phyloP scores from a whole-genome alignment of 37 sponge, comb jelly and placozoan genomes.

The Axinella damicornis region DNA sequence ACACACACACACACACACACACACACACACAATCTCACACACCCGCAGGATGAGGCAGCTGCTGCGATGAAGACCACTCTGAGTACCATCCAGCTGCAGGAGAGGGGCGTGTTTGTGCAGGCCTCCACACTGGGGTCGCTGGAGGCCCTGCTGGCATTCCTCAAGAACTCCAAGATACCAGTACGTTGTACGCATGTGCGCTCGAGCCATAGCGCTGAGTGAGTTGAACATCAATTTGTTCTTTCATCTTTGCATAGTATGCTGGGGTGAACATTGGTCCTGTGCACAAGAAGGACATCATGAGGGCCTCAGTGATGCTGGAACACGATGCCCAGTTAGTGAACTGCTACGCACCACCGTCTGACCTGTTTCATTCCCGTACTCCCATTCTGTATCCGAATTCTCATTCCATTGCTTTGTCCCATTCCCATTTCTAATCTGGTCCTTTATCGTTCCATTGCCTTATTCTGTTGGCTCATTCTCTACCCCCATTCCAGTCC shows the following conservation, averaged over 20 bases:
- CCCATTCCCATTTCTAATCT: too few species aligned
- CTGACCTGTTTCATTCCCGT: background rate
- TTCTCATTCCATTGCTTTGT: background rate
- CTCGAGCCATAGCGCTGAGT: too few species aligned
- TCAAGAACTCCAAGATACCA: constrained; percentile 95
- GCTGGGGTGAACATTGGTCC: constrained; percentile 95
- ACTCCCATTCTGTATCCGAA: background rate
- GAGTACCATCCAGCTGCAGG: constrained; percentile 83
- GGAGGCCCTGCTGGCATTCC: constrained; percentile 95
- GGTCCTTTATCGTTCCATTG: background rate
- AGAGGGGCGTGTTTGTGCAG: constrained; percentile 98
- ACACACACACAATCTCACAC: too few species aligned
- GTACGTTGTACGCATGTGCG: too few species aligned
- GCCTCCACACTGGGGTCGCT: constrained; percentile 97
- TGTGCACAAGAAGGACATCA: constrained; percentile 98
- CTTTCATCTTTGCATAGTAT: constrained; percentile 48
- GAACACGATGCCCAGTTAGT: constrained; percentile 94
- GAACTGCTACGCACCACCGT: too few species aligned
- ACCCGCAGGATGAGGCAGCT: constrained; percentile 70
- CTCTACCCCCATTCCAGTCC: background rate
- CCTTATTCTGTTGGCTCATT: too few species aligned
- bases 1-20: too few species aligned
- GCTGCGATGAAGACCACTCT: constrained; percentile 67
- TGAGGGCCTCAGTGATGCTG: constrained; percentile 96
- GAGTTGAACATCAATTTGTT: too few species aligned